Percentiles rank a stretch among this genome's conserved stretches.
Evolutionary conservation across 2,888 invertebrate species (phyloP).

Genomic region (Cryptocephalus moraei): DNA sequence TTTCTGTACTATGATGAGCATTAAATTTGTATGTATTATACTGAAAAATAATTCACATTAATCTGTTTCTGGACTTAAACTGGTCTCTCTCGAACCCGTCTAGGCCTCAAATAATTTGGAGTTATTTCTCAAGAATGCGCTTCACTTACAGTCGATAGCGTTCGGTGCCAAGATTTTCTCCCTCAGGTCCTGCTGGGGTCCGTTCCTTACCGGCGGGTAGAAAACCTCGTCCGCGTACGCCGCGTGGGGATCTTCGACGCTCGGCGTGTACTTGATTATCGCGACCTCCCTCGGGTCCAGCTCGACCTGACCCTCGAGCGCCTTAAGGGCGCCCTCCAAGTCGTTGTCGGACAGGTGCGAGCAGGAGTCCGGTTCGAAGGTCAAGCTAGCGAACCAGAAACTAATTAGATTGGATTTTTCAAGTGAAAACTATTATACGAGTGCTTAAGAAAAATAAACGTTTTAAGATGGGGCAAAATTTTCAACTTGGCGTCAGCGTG

Average conservation of each 20-base stretch:
- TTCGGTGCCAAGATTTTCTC: slow-evolving; percentile 44
- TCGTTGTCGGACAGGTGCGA: slow-evolving; percentile 43
- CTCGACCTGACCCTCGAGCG: slow-evolving; percentile 41
- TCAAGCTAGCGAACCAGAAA: slow-evolving; percentile 26
- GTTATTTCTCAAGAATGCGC: no score
- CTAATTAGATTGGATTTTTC: no score
- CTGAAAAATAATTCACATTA: no score
- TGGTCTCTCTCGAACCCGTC: no score
- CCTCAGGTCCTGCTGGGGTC: slow-evolving; percentile 30
- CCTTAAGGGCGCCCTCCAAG: slow-evolving; percentile 43
- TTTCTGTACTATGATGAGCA: no score
- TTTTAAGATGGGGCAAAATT: no score
- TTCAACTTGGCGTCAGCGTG: no score
- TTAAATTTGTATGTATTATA: no score
- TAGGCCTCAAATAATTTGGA: neutral
- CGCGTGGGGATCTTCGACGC: slow-evolving; percentile 48
- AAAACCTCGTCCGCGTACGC: slow-evolving; percentile 75
- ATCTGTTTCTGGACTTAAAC: no score
- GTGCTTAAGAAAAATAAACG: no score
- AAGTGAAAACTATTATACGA: no score
- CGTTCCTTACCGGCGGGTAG: slow-evolving; percentile 53
- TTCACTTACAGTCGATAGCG: slow-evolving; percentile 24
- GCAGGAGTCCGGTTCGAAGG: slow-evolving; percentile 40
- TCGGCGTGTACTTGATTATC: slow-evolving; percentile 70
- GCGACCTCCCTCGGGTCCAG: slow-evolving; percentile 63